Percentiles rank a stretch among this genome's conserved stretches.
Conservation (phyloP, 2,888 invertebrate genomes). For the Drosophila nr. medialis region DNA sequence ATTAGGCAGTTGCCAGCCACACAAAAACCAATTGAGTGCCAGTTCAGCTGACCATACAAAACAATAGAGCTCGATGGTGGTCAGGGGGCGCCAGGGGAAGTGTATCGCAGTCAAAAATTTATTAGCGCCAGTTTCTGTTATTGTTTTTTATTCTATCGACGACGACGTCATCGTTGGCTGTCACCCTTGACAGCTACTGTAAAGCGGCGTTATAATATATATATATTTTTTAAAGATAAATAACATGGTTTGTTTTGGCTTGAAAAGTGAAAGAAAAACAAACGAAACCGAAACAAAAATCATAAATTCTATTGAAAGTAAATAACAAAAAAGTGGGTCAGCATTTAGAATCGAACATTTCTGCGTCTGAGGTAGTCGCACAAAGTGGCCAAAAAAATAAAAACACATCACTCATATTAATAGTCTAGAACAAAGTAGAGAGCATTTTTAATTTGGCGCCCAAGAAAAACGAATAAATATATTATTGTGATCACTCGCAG, state of each 20-base stretch:
- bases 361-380: conserved; percentile 40
- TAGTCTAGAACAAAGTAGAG: conserved; percentile 12
- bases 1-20: conserved; percentile 40
- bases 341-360: conserved; percentile 34
- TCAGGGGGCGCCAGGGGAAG: neutral
- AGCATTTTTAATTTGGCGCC: conserved; percentile 30
- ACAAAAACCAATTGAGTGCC: conserved; percentile 60
- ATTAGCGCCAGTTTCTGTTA: conserved; percentile 54
- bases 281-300: conserved; percentile 28
- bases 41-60: conserved; percentile 42
- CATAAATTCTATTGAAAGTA: conserved; percentile 73
- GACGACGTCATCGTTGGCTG: conserved; percentile 62
- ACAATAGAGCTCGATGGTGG: conserved; percentile 42
- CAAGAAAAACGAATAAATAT: conserved; percentile 11
- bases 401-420: conserved; percentile 68
- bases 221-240: conserved; percentile 28
- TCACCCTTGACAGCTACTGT: conserved; percentile 62
- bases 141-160: conserved; percentile 18
- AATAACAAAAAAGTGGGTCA: conserved; percentile 71
- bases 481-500: conserved; percentile 6
- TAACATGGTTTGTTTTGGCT: conserved; percentile 40
- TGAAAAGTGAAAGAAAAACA: conserved; percentile 2
- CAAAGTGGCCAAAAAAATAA: neutral
- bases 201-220: conserved; percentile 44
- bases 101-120: conserved; percentile 49